Evolutionary conservation across 1,140 invertebrate species (phyloP).

Genomic region (Drosophila fuyamai): DNA sequence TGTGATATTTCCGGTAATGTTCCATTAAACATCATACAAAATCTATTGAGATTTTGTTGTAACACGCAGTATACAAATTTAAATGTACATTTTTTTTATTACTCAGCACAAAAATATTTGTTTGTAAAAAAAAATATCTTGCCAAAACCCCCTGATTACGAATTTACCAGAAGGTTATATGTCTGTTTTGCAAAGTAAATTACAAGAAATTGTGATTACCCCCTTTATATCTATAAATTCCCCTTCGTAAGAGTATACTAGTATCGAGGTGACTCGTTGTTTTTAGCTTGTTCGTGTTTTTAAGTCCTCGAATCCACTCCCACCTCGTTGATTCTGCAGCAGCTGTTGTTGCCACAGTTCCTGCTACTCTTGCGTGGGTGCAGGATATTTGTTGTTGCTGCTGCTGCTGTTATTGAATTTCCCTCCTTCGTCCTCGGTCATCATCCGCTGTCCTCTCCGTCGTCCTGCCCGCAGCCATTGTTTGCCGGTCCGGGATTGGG

Average conservation of each 20-base stretch:
- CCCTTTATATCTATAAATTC: not conserved
- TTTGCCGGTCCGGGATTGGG: conserved; percentile 16
- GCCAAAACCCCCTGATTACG: not conserved
- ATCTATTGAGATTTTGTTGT: not conserved
- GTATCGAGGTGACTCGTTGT: conserved; percentile 11
- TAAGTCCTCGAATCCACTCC: conserved; percentile 12
- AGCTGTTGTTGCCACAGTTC: conserved; percentile 38
- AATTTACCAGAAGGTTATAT: not conserved
- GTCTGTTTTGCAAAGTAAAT: not conserved
- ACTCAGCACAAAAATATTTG: not conserved
- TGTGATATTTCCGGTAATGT: no score
- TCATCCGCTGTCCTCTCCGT: conserved; percentile 40
- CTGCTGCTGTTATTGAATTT: conserved; percentile 68
- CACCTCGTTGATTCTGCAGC: conserved; percentile 19
- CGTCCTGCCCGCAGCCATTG: conserved; percentile 36
- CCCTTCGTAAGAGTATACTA: conserved; percentile 7
- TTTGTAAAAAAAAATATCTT: not conserved
- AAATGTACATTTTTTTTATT: not conserved
- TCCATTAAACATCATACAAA: not conserved
- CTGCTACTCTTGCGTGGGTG: conserved; percentile 35
- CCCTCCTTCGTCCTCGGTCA: conserved; percentile 27
- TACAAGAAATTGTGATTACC: not conserved
- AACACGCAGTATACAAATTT: not conserved
- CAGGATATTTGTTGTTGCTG: conserved; percentile 30
- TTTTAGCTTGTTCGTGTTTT: conserved; percentile 15